Conservation (phyloP, 2,113 vertebrate genomes). For the Sylvilagus bachmani region DNA sequence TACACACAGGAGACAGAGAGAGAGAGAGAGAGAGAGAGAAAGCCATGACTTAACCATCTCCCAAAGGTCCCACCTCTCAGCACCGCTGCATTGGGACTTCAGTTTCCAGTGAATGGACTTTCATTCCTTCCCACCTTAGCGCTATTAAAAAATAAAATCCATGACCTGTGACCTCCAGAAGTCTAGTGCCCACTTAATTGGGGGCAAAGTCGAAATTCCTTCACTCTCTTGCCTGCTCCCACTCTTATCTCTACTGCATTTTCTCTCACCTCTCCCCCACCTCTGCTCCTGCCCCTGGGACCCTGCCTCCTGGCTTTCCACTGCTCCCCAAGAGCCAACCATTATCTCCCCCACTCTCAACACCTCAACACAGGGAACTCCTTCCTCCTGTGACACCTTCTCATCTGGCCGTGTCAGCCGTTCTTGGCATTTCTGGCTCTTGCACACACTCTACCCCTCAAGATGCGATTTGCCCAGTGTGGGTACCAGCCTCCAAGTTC, state of each 20-base stretch:
- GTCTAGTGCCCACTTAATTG: not conserved
- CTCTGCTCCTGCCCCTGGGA: not conserved
- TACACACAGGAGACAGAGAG: too few relatives aligned
- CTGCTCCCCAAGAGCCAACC: too few relatives aligned
- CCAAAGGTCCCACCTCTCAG: too few relatives aligned
- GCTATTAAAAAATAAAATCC: not conserved
- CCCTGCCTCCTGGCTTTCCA: not conserved
- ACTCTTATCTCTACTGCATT: not conserved
- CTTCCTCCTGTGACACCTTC: not conserved
- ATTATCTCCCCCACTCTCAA: not conserved
- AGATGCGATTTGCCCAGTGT: not conserved
- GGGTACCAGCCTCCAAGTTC: fast-evolving
- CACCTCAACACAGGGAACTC: not conserved
- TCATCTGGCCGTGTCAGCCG: not conserved
- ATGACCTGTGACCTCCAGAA: not conserved
- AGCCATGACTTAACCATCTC: not conserved
- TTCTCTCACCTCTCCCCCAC: not conserved
- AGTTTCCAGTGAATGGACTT: not conserved
- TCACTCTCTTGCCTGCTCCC: too few relatives aligned
- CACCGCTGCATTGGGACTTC: not conserved
- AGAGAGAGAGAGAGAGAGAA: not conserved
- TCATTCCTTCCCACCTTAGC: not conserved
- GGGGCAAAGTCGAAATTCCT: not conserved
- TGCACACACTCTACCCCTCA: not conserved
- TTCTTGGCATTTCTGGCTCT: not conserved